These are phyloP conservation scores for Spheniscus humboldti DNA, from an alignment of 2,797 vertebrate genomes.

Conservation along the genomic window DNA sequence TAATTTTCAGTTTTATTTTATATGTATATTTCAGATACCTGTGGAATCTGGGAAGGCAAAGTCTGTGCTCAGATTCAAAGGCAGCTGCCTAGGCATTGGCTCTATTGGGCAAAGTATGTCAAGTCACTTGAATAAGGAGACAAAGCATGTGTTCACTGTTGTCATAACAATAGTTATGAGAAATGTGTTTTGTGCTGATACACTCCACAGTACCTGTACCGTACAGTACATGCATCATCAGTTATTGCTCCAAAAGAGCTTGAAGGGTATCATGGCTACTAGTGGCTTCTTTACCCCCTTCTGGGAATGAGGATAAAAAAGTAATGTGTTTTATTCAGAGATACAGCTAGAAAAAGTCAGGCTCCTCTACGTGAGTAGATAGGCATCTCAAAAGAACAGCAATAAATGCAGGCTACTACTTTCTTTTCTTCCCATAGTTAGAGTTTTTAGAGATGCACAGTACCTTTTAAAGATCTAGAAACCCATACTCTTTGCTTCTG, in stretches of 20 bases:
- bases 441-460: neutral
- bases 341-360: neutral
- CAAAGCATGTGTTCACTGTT: neutral
- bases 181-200: neutral
- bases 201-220: neutral
- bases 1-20: neutral
- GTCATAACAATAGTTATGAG: neutral
- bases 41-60: neutral
- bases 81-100: neutral
- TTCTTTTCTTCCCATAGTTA: neutral
- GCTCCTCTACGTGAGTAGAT: neutral
- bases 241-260: neutral
- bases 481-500: neutral
- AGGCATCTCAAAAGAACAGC: neutral
- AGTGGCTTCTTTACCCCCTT: neutral
- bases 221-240: neutral
- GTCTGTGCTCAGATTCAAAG: neutral
- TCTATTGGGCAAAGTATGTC: neutral
- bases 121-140: neutral
- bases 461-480: neutral
- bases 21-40: neutral
- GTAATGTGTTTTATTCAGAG: neutral
- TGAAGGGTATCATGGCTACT: neutral
- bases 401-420: neutral
- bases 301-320: neutral